phyloP scores from a whole-genome alignment of 2,888 invertebrate species.

The Dynastes tityus region DNA sequence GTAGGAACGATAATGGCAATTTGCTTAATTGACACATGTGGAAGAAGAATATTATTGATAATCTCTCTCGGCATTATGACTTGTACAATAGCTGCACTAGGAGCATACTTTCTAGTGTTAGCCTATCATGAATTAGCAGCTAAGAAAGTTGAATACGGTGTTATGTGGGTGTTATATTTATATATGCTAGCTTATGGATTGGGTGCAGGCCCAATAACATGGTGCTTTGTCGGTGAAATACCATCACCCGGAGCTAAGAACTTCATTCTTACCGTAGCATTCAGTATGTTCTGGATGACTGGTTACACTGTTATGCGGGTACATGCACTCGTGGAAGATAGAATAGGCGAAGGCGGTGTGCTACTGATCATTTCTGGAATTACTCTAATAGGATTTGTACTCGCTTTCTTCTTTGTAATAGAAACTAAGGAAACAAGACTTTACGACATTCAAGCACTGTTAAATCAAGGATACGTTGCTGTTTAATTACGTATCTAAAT shows the following conservation, averaged over 20 bases:
- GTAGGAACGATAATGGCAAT: not conserved
- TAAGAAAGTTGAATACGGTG: not conserved
- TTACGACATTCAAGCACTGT: not conserved
- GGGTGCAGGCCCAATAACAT: conserved; percentile 9
- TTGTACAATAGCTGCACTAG: not conserved
- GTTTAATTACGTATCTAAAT: too few species aligned
- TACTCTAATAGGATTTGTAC: not conserved
- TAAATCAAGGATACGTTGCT: too few species aligned
- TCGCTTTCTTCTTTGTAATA: not conserved
- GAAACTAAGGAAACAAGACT: not conserved
- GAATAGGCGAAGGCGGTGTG: not conserved
- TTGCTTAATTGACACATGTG: not conserved
- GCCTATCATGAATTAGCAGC: not conserved
- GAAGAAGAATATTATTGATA: not conserved
- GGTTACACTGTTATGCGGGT: not conserved
- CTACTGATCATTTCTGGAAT: not conserved
- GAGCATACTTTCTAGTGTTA: not conserved
- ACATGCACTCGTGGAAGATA: not conserved
- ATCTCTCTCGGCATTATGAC: not conserved
- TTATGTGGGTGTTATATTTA: not conserved
- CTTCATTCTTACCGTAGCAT: not conserved
- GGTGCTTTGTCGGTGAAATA: not conserved
- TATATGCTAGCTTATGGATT: conserved; percentile 13
- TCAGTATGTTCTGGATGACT: not conserved
- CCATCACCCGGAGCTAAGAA: conserved; percentile 9